Conservation (phyloP, 2,797 vertebrate genomes). For the Phrynocephalus guinanensis region DNA sequence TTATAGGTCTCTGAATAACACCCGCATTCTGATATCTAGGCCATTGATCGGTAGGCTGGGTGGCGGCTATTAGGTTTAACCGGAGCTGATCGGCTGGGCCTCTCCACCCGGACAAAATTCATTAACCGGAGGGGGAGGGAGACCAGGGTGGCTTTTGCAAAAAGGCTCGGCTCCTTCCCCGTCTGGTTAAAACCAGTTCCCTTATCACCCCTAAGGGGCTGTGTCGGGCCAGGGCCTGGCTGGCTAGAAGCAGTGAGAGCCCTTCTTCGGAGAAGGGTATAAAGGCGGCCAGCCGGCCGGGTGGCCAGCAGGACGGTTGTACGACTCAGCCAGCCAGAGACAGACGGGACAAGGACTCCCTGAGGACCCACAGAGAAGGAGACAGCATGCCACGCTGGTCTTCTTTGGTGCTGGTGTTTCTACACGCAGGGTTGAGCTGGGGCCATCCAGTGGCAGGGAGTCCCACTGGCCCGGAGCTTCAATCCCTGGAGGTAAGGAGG, state of each 20-base stretch:
- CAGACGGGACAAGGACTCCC: neutral
- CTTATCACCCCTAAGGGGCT: neutral
- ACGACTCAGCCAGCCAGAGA: no score
- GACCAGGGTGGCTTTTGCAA: neutral
- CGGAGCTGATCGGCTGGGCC: neutral
- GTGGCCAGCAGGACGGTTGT: no score
- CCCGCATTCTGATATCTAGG: no score
- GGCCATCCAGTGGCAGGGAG: neutral
- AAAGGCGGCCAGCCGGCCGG: neutral
- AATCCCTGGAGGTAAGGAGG: conserved; percentile 31
- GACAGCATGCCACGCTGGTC: neutral
- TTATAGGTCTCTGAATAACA: no score
- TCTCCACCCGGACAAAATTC: neutral
- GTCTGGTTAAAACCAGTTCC: conserved; percentile 42
- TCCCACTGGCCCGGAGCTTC: neutral
- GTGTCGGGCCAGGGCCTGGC: conserved; percentile 31
- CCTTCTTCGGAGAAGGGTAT: conserved; percentile 9
- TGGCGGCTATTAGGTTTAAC: neutral
- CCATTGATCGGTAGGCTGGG: no score
- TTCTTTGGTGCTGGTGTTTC: neutral
- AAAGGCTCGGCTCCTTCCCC: conserved; percentile 1
- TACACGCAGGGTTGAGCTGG: neutral
- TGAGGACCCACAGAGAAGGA: neutral
- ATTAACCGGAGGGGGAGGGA: neutral
- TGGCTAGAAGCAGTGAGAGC: conserved; percentile 45